phyloP scores from a whole-genome alignment of 2,797 vertebrate species.

The Rallus crepitans region DNA sequence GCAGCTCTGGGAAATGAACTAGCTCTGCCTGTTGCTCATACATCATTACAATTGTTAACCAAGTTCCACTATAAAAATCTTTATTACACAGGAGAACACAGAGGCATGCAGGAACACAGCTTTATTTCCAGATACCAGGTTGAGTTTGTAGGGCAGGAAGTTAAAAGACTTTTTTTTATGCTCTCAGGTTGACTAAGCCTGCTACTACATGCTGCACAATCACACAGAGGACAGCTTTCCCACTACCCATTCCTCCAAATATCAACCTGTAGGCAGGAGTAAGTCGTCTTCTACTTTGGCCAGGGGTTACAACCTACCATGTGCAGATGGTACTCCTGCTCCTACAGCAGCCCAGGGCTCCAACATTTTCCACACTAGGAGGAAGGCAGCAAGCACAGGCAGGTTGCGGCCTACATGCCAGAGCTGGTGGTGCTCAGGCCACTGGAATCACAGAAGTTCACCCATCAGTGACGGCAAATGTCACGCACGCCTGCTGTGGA shows the following conservation, averaged over 20 bases:
- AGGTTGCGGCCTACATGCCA: rapidly evolving
- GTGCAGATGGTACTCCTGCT: background rate
- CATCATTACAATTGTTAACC: slow-evolving; percentile 66
- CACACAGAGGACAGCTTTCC: background rate
- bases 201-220: background rate
- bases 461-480: background rate
- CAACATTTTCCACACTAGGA: rapidly evolving
- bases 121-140: slow-evolving; percentile 36
- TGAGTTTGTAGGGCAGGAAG: slow-evolving; percentile 40
- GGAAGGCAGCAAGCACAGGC: background rate
- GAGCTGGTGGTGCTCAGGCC: background rate
- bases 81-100: slow-evolving; percentile 48
- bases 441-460: background rate
- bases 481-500: rapidly evolving
- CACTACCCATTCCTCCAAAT: background rate
- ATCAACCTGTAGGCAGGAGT: background rate
- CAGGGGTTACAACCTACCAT: background rate
- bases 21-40: slow-evolving; percentile 31
- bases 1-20: slow-evolving; percentile 66
- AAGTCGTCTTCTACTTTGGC: background rate
- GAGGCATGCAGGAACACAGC: slow-evolving; percentile 30
- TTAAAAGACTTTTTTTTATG: background rate
- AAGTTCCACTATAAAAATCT: slow-evolving; percentile 59
- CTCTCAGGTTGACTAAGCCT: background rate
- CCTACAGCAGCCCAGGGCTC: background rate